Percentiles rank a stretch among this genome's conserved stretches.
phyloP scores from a whole-genome alignment of 1,140 invertebrate species.

The Aradophagus sp. region DNA sequence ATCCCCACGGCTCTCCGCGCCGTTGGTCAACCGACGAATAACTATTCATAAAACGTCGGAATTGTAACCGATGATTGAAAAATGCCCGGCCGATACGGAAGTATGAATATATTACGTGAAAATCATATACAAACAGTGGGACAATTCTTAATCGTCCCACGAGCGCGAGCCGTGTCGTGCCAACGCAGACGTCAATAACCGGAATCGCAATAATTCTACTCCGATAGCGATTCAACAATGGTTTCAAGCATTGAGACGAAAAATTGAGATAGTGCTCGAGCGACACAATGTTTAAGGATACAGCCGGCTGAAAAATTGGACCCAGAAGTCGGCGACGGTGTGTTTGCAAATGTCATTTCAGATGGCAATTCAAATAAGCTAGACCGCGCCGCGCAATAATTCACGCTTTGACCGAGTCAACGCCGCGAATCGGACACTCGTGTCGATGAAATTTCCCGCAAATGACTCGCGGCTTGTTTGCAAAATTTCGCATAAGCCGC shows the following conservation, averaged over 20 bases:
- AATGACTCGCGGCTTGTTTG: too few relatives aligned
- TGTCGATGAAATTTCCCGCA: too few relatives aligned
- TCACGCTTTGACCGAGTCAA: too few relatives aligned
- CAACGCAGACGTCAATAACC: slow-evolving; percentile 55
- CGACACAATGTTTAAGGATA: too few relatives aligned
- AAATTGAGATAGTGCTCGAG: slow-evolving; percentile 29
- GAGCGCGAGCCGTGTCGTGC: slow-evolving; percentile 25
- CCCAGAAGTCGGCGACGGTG: too few relatives aligned
- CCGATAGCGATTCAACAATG: slow-evolving; percentile 51
- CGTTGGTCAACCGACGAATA: not conserved
- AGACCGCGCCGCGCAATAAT: too few relatives aligned
- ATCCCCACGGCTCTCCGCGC: not conserved
- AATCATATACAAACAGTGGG: slow-evolving; percentile 32
- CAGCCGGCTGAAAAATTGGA: too few relatives aligned
- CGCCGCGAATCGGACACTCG: too few relatives aligned
- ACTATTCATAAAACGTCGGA: slow-evolving; percentile 4
- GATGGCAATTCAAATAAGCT: too few relatives aligned
- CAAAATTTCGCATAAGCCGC: too few relatives aligned
- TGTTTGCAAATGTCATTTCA: too few relatives aligned
- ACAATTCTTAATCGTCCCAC: slow-evolving; percentile 51
- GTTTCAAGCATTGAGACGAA: slow-evolving; percentile 21
- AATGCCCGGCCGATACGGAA: slow-evolving; percentile 26
- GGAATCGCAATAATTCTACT: slow-evolving; percentile 51
- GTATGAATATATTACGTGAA: slow-evolving; percentile 32
- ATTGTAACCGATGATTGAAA: slow-evolving; percentile 12